These are phyloP conservation scores for Peromyscus aztecus DNA, from an alignment of 2,797 vertebrate genomes.

Conservation along the genomic window DNA sequence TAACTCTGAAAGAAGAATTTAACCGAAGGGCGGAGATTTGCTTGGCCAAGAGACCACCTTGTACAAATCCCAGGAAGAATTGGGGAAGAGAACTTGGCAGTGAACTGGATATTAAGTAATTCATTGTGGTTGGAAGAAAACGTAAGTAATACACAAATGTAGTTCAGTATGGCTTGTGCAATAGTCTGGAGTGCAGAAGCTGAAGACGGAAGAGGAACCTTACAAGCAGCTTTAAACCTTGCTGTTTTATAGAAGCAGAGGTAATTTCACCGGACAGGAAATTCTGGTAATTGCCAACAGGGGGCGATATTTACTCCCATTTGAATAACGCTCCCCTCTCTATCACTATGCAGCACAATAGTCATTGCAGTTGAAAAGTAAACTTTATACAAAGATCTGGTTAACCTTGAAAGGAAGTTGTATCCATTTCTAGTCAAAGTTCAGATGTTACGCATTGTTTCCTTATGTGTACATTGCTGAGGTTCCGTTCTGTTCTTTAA, in stretches of 20 bases:
- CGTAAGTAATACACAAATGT: not conserved
- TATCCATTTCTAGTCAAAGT: not conserved
- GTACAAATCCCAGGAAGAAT: not conserved
- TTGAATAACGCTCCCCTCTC: not conserved
- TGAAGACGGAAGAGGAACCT: not conserved
- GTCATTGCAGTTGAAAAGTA: not conserved
- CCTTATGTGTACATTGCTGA: not conserved
- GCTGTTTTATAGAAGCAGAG: not conserved
- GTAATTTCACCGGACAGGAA: not conserved
- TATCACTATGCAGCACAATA: not conserved
- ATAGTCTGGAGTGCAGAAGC: constrained; percentile 6
- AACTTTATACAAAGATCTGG: not conserved
- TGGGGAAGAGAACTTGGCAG: too few relatives aligned
- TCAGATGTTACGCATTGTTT: not conserved
- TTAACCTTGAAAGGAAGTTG: constrained; percentile 36
- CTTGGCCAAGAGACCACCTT: constrained; percentile 10
- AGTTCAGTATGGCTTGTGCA: not conserved
- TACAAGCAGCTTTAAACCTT: not conserved
- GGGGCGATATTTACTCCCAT: constrained; percentile 4
- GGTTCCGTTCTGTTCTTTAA: constrained; percentile 1
- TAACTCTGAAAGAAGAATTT: constrained; percentile 10
- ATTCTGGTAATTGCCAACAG: constrained; percentile 4
- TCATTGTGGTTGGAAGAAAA: not conserved
- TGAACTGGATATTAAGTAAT: not conserved
- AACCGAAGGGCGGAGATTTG: not conserved